These are phyloP conservation scores for Micrastur ruficollis DNA, from an alignment of 2,797 vertebrate species.

Conservation along the genomic window DNA sequence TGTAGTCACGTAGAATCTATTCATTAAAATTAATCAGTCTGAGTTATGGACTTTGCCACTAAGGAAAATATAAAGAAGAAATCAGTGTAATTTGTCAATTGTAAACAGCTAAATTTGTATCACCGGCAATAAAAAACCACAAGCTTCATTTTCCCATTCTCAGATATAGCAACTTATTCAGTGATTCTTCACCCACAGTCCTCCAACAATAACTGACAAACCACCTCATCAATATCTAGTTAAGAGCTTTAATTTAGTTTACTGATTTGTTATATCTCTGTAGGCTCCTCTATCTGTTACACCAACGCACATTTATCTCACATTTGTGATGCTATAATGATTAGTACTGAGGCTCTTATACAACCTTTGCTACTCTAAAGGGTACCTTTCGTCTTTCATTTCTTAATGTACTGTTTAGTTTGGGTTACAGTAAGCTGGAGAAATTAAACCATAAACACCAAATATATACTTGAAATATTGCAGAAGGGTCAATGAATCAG, in stretches of 20 bases:
- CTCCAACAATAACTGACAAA: conserved; percentile 22
- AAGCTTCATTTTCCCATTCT: neutral
- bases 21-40: conserved; percentile 40
- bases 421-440: neutral
- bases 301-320: neutral
- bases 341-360: neutral
- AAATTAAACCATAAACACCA: neutral
- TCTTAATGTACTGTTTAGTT: neutral
- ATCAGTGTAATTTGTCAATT: neutral
- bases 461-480: neutral
- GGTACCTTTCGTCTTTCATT: neutral
- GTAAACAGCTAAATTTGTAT: neutral
- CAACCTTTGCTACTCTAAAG: neutral
- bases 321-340: neutral
- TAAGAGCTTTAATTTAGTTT: conserved; percentile 26
- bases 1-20: conserved; percentile 14
- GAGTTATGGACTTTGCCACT: conserved; percentile 13
- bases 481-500: neutral
- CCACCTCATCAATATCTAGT: conserved; percentile 38
- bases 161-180: neutral
- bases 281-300: neutral
- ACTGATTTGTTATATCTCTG: neutral
- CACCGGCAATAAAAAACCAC: neutral
- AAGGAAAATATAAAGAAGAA: conserved; percentile 43
- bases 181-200: neutral